phyloP scores from a whole-genome alignment of 2,113 vertebrate species.

The Sarotherodon lohbergeri region DNA sequence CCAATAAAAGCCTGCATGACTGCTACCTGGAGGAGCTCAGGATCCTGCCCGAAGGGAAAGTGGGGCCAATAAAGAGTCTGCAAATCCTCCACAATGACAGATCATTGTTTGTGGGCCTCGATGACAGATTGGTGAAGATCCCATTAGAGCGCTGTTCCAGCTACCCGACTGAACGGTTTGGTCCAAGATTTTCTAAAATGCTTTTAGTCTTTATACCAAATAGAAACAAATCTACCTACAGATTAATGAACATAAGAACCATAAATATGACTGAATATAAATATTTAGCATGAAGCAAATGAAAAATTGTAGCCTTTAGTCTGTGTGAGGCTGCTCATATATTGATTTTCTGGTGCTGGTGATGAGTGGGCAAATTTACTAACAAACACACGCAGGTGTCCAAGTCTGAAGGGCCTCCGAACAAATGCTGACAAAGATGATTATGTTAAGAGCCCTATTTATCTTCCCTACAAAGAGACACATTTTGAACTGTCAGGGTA shows the following conservation, averaged over 20 bases:
- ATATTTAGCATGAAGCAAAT: not conserved
- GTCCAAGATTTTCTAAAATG: not conserved
- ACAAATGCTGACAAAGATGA: slow-evolving; percentile 24
- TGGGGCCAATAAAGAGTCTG: slow-evolving; percentile 81
- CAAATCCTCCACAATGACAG: slow-evolving; percentile 86
- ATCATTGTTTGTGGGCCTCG: slow-evolving; percentile 85
- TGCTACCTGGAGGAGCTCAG: slow-evolving; percentile 92
- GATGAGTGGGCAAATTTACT: not conserved
- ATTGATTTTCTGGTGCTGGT: not conserved
- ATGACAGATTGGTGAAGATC: slow-evolving; percentile 82
- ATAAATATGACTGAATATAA: not conserved
- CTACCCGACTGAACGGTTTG: slow-evolving; percentile 79
- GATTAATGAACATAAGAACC: not conserved
- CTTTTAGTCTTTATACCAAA: not conserved
- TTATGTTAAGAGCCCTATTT: slow-evolving; percentile 26
- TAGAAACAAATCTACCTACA: not conserved
- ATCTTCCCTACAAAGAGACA: not conserved
- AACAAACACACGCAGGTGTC: not conserved
- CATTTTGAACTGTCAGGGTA: not conserved
- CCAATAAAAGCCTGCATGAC: slow-evolving; percentile 78
- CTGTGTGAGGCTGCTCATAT: not conserved
- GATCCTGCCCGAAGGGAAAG: slow-evolving; percentile 76
- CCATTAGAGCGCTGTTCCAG: slow-evolving; percentile 86
- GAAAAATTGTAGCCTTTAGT: not conserved
- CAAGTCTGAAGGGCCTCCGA: not conserved